Conservation (phyloP, 2,888 invertebrate species). For the Eupithecia pulchellata region DNA sequence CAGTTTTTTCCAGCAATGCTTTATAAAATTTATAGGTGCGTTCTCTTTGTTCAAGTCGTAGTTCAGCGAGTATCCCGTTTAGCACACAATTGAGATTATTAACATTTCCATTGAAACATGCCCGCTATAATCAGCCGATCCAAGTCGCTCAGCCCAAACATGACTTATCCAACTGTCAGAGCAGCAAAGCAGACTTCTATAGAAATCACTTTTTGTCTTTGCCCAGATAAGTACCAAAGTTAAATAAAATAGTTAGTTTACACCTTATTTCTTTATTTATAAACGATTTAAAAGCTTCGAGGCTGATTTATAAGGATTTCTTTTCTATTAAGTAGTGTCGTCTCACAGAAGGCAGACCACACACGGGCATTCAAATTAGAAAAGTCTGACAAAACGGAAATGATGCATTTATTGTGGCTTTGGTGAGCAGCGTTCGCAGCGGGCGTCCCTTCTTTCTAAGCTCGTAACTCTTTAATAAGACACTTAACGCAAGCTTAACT, state of each 20-base stretch:
- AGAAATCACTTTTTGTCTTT: constrained; percentile 44
- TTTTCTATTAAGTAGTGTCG: constrained; percentile 67
- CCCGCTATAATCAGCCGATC: constrained; percentile 62
- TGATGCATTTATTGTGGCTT: constrained; percentile 75
- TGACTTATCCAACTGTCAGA: constrained; percentile 44
- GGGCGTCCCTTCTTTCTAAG: constrained; percentile 75
- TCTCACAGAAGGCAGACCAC: constrained; percentile 73
- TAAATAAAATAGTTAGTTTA: constrained; percentile 49
- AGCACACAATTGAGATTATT: constrained; percentile 79
- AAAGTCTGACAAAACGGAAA: constrained; percentile 79
- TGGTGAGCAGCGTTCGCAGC: constrained; percentile 70
- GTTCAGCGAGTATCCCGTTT: constrained; percentile 72
- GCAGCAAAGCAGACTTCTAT: constrained; percentile 42
- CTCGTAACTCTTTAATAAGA: constrained; percentile 81
- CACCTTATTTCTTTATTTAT: constrained; percentile 55
- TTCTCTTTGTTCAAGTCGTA: constrained; percentile 69
- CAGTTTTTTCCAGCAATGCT: constrained; percentile 65
- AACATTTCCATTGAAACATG: constrained; percentile 77
- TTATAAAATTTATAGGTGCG: constrained; percentile 75
- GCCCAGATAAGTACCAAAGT: constrained; percentile 30
- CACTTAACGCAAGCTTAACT: constrained; percentile 76
- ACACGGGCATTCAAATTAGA: constrained; percentile 77
- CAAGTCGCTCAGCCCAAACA: constrained; percentile 60
- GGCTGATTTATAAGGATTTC: constrained; percentile 65
- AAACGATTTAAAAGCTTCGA: constrained; percentile 52